Conservation (phyloP, 2,888 invertebrate genomes). For the Timema podura region DNA sequence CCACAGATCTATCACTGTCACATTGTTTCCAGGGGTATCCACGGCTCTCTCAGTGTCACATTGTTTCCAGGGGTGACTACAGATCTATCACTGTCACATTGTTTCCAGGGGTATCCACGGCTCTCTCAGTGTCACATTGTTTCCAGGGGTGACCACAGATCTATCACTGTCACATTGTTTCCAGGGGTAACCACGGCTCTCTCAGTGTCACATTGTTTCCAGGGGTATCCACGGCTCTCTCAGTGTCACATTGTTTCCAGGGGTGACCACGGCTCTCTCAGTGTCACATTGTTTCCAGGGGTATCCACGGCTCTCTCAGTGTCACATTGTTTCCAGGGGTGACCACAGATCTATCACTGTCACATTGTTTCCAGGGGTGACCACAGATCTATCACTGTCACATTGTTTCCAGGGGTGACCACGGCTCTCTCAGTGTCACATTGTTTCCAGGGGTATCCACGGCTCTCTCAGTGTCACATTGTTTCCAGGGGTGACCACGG, state of each 20-base stretch:
- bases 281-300: conserved; percentile 42
- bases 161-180: conserved; percentile 48
- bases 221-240: conserved; percentile 60
- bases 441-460: conserved; percentile 53
- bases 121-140: conserved; percentile 45
- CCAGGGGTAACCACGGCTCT: conserved; percentile 59
- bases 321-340: conserved; percentile 46
- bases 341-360: conserved; percentile 58
- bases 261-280: conserved; percentile 60
- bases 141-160: conserved; percentile 57
- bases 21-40: conserved; percentile 50
- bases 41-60: conserved; percentile 52
- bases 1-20: conserved; percentile 56
- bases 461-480: conserved; percentile 48
- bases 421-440: conserved; percentile 52
- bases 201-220: conserved; percentile 40
- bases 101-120: conserved; percentile 55
- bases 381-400: conserved; percentile 56
- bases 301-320: conserved; percentile 59
- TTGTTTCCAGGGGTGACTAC: conserved; percentile 53
- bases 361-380: conserved; percentile 48
- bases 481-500: conserved; percentile 55
- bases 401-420: conserved; percentile 50
- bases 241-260: conserved; percentile 42
- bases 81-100: conserved; percentile 51